Conservation (phyloP, 53 echinoderm and acorn worm genomes). For the Luidia sarsii region DNA sequence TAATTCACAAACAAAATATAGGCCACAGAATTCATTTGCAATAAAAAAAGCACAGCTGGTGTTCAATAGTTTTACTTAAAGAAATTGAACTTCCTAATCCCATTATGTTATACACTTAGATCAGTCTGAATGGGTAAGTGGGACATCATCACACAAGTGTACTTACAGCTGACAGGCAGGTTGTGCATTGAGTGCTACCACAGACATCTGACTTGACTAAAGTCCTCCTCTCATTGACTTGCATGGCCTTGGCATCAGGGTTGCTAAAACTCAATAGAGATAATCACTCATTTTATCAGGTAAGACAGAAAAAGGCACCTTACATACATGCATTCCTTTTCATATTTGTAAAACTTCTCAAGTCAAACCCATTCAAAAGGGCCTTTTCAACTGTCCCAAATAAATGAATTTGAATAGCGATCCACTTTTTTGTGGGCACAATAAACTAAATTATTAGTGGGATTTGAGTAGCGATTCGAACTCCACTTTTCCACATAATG, state of each 20-base stretch:
- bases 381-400: no score
- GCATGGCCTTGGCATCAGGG: constrained; percentile 54
- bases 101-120: background rate
- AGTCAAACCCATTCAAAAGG: no score
- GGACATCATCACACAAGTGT: constrained; percentile 2
- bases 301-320: no score
- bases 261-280: no score
- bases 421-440: no score
- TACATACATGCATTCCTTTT: no score
- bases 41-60: background rate
- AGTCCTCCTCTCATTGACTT: constrained; percentile 78
- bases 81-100: background rate
- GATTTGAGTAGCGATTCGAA: no score
- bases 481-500: no score
- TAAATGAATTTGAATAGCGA: no score
- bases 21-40: background rate
- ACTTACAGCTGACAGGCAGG: constrained; percentile 59
- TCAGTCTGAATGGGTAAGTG: background rate
- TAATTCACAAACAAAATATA: constrained; percentile 58
- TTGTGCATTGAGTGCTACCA: constrained; percentile 53
- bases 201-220: constrained; percentile 64
- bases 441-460: no score
- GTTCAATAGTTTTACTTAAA: background rate
- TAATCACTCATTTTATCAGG: no score
- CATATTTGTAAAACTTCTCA: no score